Conservation (phyloP, 2,888 invertebrate species). For the Conistra vaccinii region DNA sequence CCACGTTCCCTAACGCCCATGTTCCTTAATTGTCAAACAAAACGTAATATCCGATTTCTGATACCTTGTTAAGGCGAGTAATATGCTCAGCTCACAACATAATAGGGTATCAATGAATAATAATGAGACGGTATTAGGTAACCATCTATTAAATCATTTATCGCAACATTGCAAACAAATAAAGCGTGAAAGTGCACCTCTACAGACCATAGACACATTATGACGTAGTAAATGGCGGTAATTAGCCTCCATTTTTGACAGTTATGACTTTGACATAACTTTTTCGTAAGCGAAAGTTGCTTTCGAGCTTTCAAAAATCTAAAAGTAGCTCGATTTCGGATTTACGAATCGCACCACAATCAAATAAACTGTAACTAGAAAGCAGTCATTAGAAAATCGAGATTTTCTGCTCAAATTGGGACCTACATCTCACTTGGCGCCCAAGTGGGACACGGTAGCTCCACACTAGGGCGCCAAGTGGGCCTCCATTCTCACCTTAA, state of each 20-base stretch:
- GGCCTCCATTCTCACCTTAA: no score
- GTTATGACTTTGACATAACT: constrained; percentile 48
- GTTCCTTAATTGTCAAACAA: constrained; percentile 23
- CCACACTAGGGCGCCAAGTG: not conserved
- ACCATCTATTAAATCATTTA: constrained; percentile 50
- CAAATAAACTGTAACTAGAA: not conserved
- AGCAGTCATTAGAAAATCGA: not conserved
- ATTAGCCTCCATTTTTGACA: constrained; percentile 51
- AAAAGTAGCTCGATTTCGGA: constrained; percentile 13
- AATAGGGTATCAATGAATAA: constrained; percentile 49
- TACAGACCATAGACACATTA: constrained; percentile 40
- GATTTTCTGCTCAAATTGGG: not conserved
- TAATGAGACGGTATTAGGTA: constrained; percentile 53
- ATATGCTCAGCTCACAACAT: constrained; percentile 16
- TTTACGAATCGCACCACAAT: not conserved
- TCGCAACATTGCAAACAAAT: constrained; percentile 59
- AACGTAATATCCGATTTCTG: constrained; percentile 36
- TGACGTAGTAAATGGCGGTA: constrained; percentile 55
- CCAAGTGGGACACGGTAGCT: constrained; percentile 7
- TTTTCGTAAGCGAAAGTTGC: constrained; percentile 42
- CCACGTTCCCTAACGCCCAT: not conserved
- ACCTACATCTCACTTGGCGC: constrained; percentile 8
- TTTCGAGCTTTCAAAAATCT: constrained; percentile 18
- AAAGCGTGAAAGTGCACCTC: constrained; percentile 62
- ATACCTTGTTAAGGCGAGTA: constrained; percentile 23